Percentiles rank a stretch among this genome's conserved stretches.
Conservation (phyloP, 2,888 invertebrate genomes). For the Cataglyphis cursor region DNA sequence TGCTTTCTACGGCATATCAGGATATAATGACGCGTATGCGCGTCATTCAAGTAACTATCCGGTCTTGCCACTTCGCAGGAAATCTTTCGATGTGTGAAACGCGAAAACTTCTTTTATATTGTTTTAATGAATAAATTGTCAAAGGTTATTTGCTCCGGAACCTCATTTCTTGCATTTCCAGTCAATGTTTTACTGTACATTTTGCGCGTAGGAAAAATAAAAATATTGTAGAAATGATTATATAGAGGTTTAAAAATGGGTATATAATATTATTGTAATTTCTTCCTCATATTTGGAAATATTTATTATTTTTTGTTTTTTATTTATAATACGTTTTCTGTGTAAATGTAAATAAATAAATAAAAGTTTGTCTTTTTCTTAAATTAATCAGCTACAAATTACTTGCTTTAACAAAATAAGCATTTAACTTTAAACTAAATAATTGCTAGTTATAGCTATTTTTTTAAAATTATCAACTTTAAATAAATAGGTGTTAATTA, state of each 20-base stretch:
- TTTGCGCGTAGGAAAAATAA: neutral
- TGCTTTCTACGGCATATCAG: neutral
- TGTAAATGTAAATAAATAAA: neutral
- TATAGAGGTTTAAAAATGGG: too few relatives aligned
- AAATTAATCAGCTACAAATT: neutral
- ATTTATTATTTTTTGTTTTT: neutral
- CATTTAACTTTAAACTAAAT: neutral
- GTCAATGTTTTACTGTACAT: slow-evolving; percentile 9
- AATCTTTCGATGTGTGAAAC: slow-evolving; percentile 6
- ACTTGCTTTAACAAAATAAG: neutral
- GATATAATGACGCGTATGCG: slow-evolving; percentile 36
- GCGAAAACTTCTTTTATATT: slow-evolving; percentile 36
- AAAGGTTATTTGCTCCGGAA: neutral
- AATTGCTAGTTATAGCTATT: neutral
- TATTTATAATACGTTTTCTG: neutral
- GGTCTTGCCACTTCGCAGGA: neutral
- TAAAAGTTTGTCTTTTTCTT: neutral
- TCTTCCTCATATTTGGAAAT: neutral
- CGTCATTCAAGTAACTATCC: slow-evolving; percentile 1
- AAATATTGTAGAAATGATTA: neutral
- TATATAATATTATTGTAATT: neutral
- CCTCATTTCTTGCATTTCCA: neutral
- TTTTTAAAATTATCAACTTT: neutral
- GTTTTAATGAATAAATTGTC: slow-evolving; percentile 17
- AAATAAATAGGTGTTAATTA: neutral